Evolutionary conservation across 53 echinoderm and acorn worm species (phyloP), one percentile per base, ranked within the genome.

Genomic region (Apostichopus leukothele): DNA sequence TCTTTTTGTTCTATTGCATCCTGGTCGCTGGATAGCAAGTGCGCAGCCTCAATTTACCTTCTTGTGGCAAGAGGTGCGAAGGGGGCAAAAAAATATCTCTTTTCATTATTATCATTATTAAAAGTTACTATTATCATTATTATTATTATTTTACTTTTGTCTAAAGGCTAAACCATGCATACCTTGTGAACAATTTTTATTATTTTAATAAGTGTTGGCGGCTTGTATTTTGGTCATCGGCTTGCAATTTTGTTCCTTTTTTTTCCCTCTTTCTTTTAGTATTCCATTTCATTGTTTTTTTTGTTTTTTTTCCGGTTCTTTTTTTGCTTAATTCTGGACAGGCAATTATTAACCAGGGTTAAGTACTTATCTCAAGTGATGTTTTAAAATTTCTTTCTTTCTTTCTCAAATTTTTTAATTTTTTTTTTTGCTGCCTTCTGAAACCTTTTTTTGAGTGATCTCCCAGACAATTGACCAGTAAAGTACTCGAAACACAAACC

Each of bases 331-430:
- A 81, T 81, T 81, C 81, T 81, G 81, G 81, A 59, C 59, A 59
- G 81, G 81, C 25, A 81, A 22, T 59, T 81, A 55, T 81, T 9
- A 81, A 81, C 81, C 81, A 81, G 81, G 81, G 81, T 81, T 81
- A 53, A 81, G 81, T 81, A 55, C 53, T 55, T 54, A 54, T 81
- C 22, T 53, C 53, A 79, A 18, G 79, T 51, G 19, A 79, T 27
- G 52, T 7, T 53, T 79, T 79, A 5, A 13, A 9, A 12, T 13
- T 27, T 27, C 54, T 5, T 6, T 54, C 54, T 54, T 55, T 54
- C 19, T 51, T 57, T 55, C 57, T 55, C 23, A 19, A 18, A 7
- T 6, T 52, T 10, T 55, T 54, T 55, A 55, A 18, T 79, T 81
- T 81, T 71, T 71, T 18, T 71, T 19, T 71, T 18, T 19, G 71